Evolutionary conservation across 2,113 vertebrate genomes (phyloP).

Genomic region (Danio rerio): GRCz12tu NC_133176.1:19905001-19905500

Average conservation of each 20-base stretch:
- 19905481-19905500: no score
- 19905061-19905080: not conserved
- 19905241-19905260: conserved; percentile 93
- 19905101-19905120: not conserved
- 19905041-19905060: conserved; percentile 31
- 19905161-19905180: not conserved
- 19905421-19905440: not conserved
- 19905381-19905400: not conserved
- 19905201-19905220: conserved; percentile 98
- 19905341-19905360: conserved; percentile 96
- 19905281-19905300: conserved; percentile 93
- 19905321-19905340: conserved; percentile 98
- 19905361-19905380: conserved; percentile 89
- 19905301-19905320: conserved; percentile 96
- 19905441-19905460: not conserved
- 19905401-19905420: not conserved
- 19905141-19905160: not conserved
- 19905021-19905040: conserved; percentile 42
- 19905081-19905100: conserved; percentile 14
- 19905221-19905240: conserved; percentile 95
- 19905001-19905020: conserved; percentile 27
- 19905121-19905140: not conserved
- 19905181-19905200: conserved; percentile 63
- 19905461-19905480: no score
- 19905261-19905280: conserved; percentile 97